Conservation (phyloP, 2,888 invertebrate genomes). For the Acronicta alni region DNA sequence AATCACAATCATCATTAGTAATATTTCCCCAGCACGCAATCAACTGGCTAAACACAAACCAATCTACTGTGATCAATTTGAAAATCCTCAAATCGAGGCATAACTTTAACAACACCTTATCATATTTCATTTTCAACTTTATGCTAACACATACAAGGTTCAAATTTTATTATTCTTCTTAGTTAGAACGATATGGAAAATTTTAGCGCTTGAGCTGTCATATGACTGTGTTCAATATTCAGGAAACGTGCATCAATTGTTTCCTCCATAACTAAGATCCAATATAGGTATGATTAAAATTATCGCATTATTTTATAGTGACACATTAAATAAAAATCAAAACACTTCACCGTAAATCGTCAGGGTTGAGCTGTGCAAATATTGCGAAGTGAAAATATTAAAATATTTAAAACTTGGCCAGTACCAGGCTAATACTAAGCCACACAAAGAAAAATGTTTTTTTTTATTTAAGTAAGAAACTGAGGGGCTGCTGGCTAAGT, state of each 20-base stretch:
- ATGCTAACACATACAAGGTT: constrained; percentile 11
- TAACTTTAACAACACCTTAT: constrained; percentile 3
- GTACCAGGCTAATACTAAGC: no score
- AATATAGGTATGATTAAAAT: constrained; percentile 11
- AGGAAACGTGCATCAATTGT: constrained; percentile 38
- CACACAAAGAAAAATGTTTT: no score
- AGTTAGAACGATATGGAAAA: constrained; percentile 22
- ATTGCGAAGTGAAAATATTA: no score
- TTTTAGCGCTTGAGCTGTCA: constrained; percentile 27
- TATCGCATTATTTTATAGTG: no score
- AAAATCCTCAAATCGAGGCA: constrained; percentile 49
- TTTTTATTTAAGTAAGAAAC: no score
- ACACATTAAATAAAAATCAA: no score
- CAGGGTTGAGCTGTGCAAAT: no score
- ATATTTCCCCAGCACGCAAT: constrained; percentile 45
- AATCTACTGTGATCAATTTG: constrained; percentile 52
- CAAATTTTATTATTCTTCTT: constrained; percentile 3
- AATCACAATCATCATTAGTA: constrained; percentile 51
- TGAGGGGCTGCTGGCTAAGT: no score
- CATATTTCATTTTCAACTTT: constrained; percentile 21
- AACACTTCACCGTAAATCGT: no score
- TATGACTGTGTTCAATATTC: constrained; percentile 30
- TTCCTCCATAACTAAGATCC: constrained; percentile 15
- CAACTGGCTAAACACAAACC: constrained; percentile 55
- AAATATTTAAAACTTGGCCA: no score